phyloP scores from a whole-genome alignment of 2,113 vertebrate species.

The Macrotus californicus region DNA sequence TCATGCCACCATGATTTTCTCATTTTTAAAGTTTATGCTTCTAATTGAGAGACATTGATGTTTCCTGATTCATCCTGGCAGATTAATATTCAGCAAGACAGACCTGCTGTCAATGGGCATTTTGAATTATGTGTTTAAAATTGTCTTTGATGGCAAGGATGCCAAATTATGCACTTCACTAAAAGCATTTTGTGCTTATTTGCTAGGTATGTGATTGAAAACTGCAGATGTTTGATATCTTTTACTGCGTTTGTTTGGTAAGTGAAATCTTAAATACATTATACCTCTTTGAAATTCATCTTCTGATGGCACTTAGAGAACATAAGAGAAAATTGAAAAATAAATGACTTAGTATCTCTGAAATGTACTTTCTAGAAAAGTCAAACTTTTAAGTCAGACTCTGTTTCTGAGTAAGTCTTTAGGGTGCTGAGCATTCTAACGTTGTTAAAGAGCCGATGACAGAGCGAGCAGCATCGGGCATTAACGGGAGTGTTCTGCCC shows the following conservation, averaged over 20 bases:
- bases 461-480: background rate
- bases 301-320: constrained; percentile 68
- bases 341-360: constrained; percentile 45
- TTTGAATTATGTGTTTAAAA: constrained; percentile 32
- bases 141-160: constrained; percentile 27
- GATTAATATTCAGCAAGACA: background rate
- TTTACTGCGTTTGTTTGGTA: constrained; percentile 58
- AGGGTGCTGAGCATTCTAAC: constrained; percentile 35
- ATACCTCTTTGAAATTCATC: constrained; percentile 67
- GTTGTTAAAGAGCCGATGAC: background rate
- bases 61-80: constrained; percentile 8
- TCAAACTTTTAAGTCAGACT: constrained; percentile 67
- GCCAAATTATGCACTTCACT: background rate
- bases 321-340: constrained; percentile 71
- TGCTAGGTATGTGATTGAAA: constrained; percentile 29
- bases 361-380: constrained; percentile 69
- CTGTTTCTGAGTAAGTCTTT: constrained; percentile 55
- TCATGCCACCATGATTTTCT: constrained; percentile 29
- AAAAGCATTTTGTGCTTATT: background rate
- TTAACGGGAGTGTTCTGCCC: constrained; percentile 43
- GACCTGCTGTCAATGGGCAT: constrained; percentile 40
- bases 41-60: constrained; percentile 15
- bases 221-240: constrained; percentile 46
- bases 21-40: constrained; percentile 27
- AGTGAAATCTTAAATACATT: constrained; percentile 68